Conservation (phyloP, 2,113 vertebrate species). For the Zosterops lateralis region DNA sequence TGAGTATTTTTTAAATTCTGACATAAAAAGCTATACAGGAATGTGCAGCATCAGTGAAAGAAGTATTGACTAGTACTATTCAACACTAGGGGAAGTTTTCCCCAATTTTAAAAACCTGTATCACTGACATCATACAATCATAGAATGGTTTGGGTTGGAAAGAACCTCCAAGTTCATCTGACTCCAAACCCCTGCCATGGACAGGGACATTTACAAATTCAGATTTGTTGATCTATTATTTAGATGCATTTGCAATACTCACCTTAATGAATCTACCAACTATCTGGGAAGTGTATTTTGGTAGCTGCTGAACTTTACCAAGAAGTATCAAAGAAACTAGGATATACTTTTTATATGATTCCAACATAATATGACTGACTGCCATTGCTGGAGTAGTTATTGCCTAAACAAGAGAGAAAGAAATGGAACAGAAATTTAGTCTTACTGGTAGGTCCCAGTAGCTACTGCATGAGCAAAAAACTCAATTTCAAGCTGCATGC, state of each 20-base stretch:
- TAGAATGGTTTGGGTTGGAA: not conserved
- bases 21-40: not conserved
- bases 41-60: not conserved
- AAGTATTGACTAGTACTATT: not conserved
- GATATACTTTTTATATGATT: conserved; percentile 99
- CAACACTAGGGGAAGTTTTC: not conserved
- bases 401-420: conserved; percentile 76
- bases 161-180: not conserved
- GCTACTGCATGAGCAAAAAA: not conserved
- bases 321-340: conserved; percentile 98
- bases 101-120: not conserved
- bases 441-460: not conserved
- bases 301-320: conserved; percentile 95
- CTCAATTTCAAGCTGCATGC: not conserved
- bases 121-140: not conserved
- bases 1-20: not conserved
- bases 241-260: conserved; percentile 39
- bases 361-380: conserved; percentile 99
- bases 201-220: not conserved
- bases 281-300: conserved; percentile 98
- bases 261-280: conserved; percentile 99
- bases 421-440: not conserved
- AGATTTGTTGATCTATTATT: not conserved
- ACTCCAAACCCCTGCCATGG: not conserved
- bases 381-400: conserved; percentile 99